Percentiles rank a stretch among this genome's conserved stretches.
phyloP scores from a whole-genome alignment of 1,140 invertebrate species.

The Drosophila subpulchrella region DNA sequence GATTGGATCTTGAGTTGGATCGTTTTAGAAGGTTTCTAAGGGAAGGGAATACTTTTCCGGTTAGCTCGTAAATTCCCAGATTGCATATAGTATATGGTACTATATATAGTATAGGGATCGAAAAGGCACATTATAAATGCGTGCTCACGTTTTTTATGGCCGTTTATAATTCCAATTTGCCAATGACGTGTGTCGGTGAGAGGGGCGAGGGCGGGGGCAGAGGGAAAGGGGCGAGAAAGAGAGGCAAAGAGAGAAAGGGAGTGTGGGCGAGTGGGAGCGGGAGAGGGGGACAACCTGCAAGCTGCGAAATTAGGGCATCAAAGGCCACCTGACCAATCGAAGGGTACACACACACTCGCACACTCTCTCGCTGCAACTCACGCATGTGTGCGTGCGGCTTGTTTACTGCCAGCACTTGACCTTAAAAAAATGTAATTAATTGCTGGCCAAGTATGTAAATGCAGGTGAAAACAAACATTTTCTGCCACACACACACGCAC shows the following conservation, averaged over 20 bases:
- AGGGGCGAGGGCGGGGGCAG: conserved; percentile 2
- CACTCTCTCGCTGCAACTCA: conserved; percentile 7
- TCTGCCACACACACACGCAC: conserved; percentile 21
- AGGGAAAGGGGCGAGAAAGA: conserved; percentile 2
- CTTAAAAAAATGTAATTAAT: conserved; percentile 75
- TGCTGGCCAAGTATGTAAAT: conserved; percentile 69
- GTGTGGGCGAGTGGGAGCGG: neutral
- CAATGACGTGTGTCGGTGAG: conserved; percentile 56
- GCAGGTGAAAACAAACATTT: conserved; percentile 40
- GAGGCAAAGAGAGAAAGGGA: neutral
- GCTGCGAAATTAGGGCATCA: conserved; percentile 73
- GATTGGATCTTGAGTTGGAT: no score
- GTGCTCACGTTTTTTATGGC: conserved; percentile 74
- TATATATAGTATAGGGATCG: conserved; percentile 12
- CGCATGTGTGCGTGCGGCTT: conserved; percentile 15
- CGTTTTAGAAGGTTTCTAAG: no score
- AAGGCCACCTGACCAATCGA: conserved; percentile 79
- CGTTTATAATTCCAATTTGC: conserved; percentile 66
- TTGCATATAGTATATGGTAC: neutral
- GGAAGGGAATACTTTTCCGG: neutral
- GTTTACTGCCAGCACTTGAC: conserved; percentile 61
- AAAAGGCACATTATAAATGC: conserved; percentile 64
- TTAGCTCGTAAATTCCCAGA: neutral
- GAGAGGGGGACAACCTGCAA: conserved; percentile 21
- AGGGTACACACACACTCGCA: conserved; percentile 51